Evolutionary conservation across 2,797 vertebrate species (phyloP).

Genomic region (Syngnathus acus): DNA sequence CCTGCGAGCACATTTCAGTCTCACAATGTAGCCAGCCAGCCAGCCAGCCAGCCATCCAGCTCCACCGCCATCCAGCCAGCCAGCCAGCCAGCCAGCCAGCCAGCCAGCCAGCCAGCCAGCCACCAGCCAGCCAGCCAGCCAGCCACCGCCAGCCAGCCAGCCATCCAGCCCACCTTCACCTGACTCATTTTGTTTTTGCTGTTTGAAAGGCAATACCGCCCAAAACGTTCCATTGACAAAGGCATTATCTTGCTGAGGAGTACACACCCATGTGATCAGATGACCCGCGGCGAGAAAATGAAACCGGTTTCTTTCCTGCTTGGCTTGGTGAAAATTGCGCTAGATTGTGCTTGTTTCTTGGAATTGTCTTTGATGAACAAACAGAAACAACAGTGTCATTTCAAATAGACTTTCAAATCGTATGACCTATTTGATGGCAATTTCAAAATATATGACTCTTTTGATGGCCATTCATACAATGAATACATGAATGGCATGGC

Average conservation of each 20-base stretch:
- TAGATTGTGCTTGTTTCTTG: not conserved
- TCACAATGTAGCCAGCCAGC: constrained; percentile 24
- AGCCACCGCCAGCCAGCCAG: no score
- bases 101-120: no score
- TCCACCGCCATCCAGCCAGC: no score
- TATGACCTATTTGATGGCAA: not conserved
- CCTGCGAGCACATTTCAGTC: constrained; percentile 43
- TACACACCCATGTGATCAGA: constrained; percentile 21
- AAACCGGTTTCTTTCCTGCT: not conserved
- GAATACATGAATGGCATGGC: no score
- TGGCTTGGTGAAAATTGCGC: not conserved
- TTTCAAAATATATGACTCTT: not conserved
- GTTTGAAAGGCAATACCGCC: constrained; percentile 63
- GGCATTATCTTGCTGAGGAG: constrained; percentile 43
- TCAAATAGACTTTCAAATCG: no score
- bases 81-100: no score
- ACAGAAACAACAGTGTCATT: not conserved
- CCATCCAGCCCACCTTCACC: constrained; percentile 3
- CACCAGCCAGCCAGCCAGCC: no score
- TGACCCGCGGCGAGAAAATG: not conserved
- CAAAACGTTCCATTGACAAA: constrained; percentile 52
- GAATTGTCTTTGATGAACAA: not conserved
- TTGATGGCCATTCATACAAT: no score
- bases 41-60: no score
- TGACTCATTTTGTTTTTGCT: constrained; percentile 19